Evolutionary conservation across 2,797 vertebrate species (phyloP).

Genomic region (Delichon dasypus): DNA sequence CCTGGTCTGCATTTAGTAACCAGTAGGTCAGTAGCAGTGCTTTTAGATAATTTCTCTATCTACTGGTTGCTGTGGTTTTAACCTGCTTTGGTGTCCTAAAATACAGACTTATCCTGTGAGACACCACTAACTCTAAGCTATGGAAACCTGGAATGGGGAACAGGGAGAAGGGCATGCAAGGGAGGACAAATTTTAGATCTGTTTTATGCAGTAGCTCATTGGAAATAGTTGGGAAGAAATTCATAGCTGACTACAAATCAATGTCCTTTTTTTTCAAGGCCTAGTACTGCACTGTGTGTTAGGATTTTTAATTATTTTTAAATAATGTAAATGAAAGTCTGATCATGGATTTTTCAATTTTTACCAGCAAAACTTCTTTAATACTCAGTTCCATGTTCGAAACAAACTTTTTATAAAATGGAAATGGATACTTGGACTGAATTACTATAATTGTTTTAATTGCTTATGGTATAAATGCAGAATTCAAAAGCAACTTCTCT

Average conservation of each 20-base stretch:
- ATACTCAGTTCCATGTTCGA: background rate
- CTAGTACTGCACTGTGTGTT: background rate
- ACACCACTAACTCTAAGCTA: background rate
- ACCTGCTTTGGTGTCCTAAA: background rate
- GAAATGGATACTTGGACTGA: fast-evolving
- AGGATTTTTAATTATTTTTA: background rate
- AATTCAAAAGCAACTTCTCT: background rate
- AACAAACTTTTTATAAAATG: background rate
- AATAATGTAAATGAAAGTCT: background rate
- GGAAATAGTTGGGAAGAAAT: background rate
- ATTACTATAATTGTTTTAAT: background rate
- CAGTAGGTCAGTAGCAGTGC: background rate
- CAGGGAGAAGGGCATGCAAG: background rate
- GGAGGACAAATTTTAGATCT: background rate
- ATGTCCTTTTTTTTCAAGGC: background rate
- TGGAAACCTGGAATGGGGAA: background rate
- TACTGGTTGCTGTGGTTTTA: background rate
- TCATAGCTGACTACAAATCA: background rate
- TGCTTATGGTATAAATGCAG: background rate
- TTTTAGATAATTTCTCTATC: background rate
- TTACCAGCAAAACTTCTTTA: background rate
- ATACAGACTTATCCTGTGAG: background rate
- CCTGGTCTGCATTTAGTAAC: background rate
- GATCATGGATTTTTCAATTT: background rate
- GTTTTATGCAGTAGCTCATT: background rate